These are phyloP conservation scores for Catocala fraxini DNA, from an alignment of 2,888 invertebrate species.

Conservation along the genomic window DNA sequence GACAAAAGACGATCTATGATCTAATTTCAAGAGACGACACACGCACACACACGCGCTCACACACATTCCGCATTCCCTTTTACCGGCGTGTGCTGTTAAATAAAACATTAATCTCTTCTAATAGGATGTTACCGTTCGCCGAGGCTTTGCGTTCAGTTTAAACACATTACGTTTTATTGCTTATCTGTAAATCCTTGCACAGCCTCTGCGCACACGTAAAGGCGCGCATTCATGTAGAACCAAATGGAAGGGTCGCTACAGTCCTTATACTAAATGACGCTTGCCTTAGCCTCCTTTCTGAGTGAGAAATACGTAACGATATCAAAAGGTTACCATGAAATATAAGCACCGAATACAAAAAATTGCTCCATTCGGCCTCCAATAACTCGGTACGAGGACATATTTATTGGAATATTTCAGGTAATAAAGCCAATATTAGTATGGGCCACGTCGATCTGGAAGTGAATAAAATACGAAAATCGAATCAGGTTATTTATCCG, in stretches of 20 bases:
- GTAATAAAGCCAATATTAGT: conserved; percentile 28
- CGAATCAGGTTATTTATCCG: conserved; percentile 11
- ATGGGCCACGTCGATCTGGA: conserved; percentile 7
- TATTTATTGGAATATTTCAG: conserved; percentile 39
- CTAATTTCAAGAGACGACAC: conserved; percentile 41
- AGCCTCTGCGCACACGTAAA: conserved; percentile 59
- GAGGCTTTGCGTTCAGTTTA: conserved; percentile 55
- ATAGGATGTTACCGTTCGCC: conserved; percentile 57
- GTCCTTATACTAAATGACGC: conserved; percentile 65
- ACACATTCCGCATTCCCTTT: conserved; percentile 47
- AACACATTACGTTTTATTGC: conserved; percentile 68
- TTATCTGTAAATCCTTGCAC: conserved; percentile 63
- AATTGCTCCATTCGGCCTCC: conserved; percentile 16
- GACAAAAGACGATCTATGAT: conserved; percentile 50
- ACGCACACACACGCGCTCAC: conserved; percentile 30
- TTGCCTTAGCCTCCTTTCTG: conserved; percentile 54
- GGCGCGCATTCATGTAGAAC: conserved; percentile 64
- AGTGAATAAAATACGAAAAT: conserved; percentile 18
- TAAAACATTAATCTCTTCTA: conserved; percentile 67
- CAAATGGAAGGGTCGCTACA: conserved; percentile 69
- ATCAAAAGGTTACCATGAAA: conserved; percentile 43
- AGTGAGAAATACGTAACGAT: conserved; percentile 44
- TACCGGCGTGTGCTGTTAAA: conserved; percentile 45
- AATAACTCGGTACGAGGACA: conserved; percentile 23
- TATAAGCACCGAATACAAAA: conserved; percentile 38